phyloP scores from a whole-genome alignment of 2,113 vertebrate genomes.

The Notothenia coriiceps region DNA sequence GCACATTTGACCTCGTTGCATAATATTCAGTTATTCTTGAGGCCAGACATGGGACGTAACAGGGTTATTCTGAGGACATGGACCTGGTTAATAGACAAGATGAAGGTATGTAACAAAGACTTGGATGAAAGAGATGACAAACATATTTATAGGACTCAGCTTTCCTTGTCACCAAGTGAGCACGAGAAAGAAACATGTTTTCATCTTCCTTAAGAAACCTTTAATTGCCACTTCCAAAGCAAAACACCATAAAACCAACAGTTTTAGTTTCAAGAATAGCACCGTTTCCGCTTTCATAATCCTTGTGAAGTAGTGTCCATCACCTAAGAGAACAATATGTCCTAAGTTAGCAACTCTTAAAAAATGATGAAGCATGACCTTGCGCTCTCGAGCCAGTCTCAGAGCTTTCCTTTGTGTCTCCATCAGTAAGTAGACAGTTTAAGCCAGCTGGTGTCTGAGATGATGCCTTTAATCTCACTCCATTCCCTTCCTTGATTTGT shows the following conservation, averaged over 20 bases:
- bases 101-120: conserved; percentile 7
- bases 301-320: conserved; percentile 11
- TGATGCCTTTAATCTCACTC: conserved; percentile 57
- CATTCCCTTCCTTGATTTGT: conserved; percentile 58
- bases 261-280: conserved; percentile 1
- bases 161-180: not conserved
- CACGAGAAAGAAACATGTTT: not conserved
- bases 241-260: not conserved
- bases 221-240: conserved; percentile 12
- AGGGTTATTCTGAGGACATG: conserved; percentile 58
- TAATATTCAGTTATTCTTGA: conserved; percentile 60
- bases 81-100: conserved; percentile 35
- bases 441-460: conserved; percentile 56
- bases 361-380: conserved; percentile 32
- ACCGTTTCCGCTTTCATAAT: conserved; percentile 3
- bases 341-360: conserved; percentile 31
- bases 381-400: conserved; percentile 7
- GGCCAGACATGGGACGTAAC: conserved; percentile 31
- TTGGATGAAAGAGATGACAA: conserved; percentile 16
- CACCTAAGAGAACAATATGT: conserved; percentile 22
- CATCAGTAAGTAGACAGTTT: conserved; percentile 53
- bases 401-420: conserved; percentile 50
- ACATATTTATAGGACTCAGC: not conserved
- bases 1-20: conserved; percentile 63
- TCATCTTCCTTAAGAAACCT: not conserved